Percentiles rank a stretch among this genome's conserved stretches.
Conservation (phyloP, 2,888 invertebrate genomes). For the Geotrupes spiniger region DNA sequence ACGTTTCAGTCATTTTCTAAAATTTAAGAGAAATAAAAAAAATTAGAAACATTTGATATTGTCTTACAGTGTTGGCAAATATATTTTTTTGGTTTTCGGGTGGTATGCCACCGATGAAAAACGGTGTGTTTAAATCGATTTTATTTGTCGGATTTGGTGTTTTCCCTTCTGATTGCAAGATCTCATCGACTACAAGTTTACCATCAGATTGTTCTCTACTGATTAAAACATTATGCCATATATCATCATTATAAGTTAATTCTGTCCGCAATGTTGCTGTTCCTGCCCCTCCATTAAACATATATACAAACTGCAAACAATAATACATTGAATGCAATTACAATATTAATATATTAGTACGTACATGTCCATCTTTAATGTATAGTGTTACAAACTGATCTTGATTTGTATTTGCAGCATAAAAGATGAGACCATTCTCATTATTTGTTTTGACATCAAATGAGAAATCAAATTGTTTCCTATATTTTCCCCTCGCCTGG, state of each 20-base stretch:
- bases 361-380: constrained; percentile 70
- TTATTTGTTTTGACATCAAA: constrained; percentile 75
- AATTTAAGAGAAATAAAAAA: not conserved
- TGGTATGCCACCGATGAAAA: constrained; percentile 79
- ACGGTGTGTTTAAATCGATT: constrained; percentile 66
- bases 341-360: constrained; percentile 21
- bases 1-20: constrained; percentile 56
- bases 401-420: constrained; percentile 61
- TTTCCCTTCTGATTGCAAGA: constrained; percentile 41
- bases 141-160: constrained; percentile 32
- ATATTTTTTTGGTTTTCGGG: constrained; percentile 51
- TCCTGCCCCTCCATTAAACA: constrained; percentile 70
- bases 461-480: constrained; percentile 69
- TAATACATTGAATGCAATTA: not conserved
- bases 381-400: constrained; percentile 73
- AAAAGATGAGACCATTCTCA: constrained; percentile 80
- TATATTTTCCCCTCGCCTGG: constrained; percentile 55
- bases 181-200: constrained; percentile 65
- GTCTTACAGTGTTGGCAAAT: constrained; percentile 38
- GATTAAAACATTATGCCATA: constrained; percentile 77
- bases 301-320: constrained; percentile 59
- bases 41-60: not conserved
- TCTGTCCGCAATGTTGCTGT: constrained; percentile 54
- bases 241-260: constrained; percentile 64
- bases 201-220: constrained; percentile 62